Evolutionary conservation across 2,888 invertebrate species (phyloP).

Genomic region (Drosophila longiperda): DNA sequence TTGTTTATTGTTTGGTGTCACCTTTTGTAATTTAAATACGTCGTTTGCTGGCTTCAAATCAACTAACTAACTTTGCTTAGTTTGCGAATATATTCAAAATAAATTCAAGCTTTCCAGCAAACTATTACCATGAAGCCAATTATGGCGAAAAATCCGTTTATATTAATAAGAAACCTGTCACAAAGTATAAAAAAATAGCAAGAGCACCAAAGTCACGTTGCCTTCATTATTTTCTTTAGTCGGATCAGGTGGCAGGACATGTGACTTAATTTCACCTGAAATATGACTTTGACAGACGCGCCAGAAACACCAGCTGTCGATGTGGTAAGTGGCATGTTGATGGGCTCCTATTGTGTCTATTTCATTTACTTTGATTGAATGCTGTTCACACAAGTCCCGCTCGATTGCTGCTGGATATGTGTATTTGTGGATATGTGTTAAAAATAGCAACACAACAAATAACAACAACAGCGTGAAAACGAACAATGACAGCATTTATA

Average conservation of each 20-base stretch:
- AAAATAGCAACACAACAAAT: conserved; percentile 39
- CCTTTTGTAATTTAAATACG: background rate
- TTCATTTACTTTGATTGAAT: conserved; percentile 65
- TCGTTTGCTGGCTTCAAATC: background rate
- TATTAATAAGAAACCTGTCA: background rate
- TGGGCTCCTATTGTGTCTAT: conserved; percentile 30
- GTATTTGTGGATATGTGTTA: conserved; percentile 34
- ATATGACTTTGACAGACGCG: conserved; percentile 7
- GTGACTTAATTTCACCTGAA: conserved; percentile 49
- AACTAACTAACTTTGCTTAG: background rate
- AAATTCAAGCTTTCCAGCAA: background rate
- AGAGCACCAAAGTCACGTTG: conserved; percentile 32
- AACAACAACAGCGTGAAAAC: background rate
- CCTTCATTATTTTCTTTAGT: background rate
- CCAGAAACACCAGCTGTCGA: conserved; percentile 20
- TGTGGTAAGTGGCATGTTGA: conserved; percentile 16
- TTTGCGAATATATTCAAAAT: background rate
- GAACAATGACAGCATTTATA: conserved; percentile 8
- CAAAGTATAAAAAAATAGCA: conserved; percentile 20
- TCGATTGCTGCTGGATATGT: conserved; percentile 13
- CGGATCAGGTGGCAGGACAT: conserved; percentile 58
- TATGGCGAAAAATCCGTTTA: background rate
- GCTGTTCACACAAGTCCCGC: conserved; percentile 50
- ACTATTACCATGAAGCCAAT: background rate
- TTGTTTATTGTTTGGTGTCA: background rate